Evolutionary conservation across 2,888 invertebrate species (phyloP), one percentile per base, ranked within the genome.

Genomic region (Anthophora plumipes): DNA sequence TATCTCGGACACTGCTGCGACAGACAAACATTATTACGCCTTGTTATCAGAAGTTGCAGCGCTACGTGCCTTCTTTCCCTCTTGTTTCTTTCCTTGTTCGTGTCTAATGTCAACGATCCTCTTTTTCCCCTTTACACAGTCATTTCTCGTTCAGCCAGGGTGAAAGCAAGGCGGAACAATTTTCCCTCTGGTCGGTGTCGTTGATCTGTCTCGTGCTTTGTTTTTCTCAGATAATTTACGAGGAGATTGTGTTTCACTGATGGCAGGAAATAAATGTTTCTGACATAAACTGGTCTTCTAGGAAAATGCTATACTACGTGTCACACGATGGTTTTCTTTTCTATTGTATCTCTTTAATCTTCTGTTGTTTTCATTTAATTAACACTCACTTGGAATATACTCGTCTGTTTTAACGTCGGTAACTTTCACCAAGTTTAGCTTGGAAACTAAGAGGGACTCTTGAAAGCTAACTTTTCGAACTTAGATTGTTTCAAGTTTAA

Each of bases 1-100:
- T 88, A 86, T 90, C 90, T 88, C 84, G 84, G 83, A 83, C 82
- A 78, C 74, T 82, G 77, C 77, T 68, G 64, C 77, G 70, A 54
- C 79, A 69, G 76, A 75, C 85, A 85, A 85, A 85, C 85, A 83
- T 83, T 85, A 79, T 85, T 85, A 81, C 85, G 61, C 55, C 70
- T 72, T 70, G 80, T 82, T 85, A 85, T 85, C 84, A 50, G 54
- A 41, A 64, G 46, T 41, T 57, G 72, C 73, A 82, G 75, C 64
- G 39, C 71, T 72, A 70, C 63, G 77, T 57, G 73, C 67, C 22
- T 41, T 68, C 54, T 11, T 22, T 14, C 8, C 25, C 50, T 20
- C 20, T 66, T 22, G 17, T 39, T 6, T 39, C 11, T 14, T 41
- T 20, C 59, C 43, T 43, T 41, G 25, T 37, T 64, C 52, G 20